Evolutionary conservation across 2,888 invertebrate species (phyloP), one percentile per base, ranked within the genome.

Genomic region (Caenorhabditis sp.): DNA sequence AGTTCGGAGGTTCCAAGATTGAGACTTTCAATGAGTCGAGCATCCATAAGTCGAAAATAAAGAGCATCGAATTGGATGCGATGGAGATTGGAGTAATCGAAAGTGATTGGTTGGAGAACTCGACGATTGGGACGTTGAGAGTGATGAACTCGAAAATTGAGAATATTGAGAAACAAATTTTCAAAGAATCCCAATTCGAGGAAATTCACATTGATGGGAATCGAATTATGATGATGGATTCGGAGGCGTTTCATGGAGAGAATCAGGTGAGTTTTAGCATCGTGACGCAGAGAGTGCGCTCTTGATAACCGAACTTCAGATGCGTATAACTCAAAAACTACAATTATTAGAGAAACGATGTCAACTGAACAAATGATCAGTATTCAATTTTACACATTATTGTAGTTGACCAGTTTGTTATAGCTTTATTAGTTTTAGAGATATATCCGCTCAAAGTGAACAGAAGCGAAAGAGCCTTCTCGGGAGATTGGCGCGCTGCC

Each of bases 1-100:
- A n/a, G 31, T 49, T 83, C 22, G 28, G 19, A n/a, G 68, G 31
- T 12, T 59, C 73, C 0, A 49, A 41, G 0, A 7, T 80, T 16
- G 72, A 80, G 31, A 12, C 14, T 6, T n/a, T 72, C 51, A 61
- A 59, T 24, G 44, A 12, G 16, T 51, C 28, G 16, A 22, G 47
- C 31, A 41, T 84, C 22, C n/a, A 80, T 35, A 83, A 75, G 22
- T 79, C 83, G n/a, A 64, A 22, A 14, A 79, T 83, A 8, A 19
- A 35, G 14, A 38, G 31, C 5, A 22, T 83, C 8, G 51, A 80
- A 2, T n/a, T 83, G 19, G n/a, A 59, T n/a, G 63, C 69, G 5
- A 56, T 74, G 82, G 74, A 79, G 10, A 74, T 77, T 41, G 35
- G 54, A 7, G 16, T 16, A 16, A 66, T 81, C 7, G 26, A 47